Percentiles rank a stretch among this genome's conserved stretches.
phyloP scores from a whole-genome alignment of 2,113 vertebrate genomes.

The Etia nguti region DNA sequence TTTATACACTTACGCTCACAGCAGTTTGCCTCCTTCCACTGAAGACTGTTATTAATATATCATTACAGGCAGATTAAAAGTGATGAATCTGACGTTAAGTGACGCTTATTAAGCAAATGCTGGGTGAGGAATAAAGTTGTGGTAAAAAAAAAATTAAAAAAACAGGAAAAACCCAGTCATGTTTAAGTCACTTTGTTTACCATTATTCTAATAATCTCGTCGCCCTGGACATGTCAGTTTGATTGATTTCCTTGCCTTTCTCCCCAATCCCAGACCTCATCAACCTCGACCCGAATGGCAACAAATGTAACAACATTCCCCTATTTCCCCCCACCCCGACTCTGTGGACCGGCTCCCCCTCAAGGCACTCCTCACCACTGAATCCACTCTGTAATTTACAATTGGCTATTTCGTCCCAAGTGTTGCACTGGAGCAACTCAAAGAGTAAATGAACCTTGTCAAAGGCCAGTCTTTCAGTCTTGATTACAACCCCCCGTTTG shows the following conservation, averaged over 20 bases:
- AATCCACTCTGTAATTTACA: slow-evolving; percentile 63
- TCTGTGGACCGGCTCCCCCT: slow-evolving; percentile 2
- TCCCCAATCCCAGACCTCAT: slow-evolving; percentile 62
- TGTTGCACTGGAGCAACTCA: slow-evolving; percentile 49
- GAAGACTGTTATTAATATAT: slow-evolving; percentile 47
- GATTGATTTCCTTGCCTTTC: slow-evolving; percentile 55
- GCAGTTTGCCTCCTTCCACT: not conserved
- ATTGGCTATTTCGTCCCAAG: slow-evolving; percentile 56
- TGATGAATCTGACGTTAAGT: slow-evolving; percentile 27
- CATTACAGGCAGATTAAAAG: slow-evolving; percentile 37
- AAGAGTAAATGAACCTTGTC: slow-evolving; percentile 54
- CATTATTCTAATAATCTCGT: slow-evolving; percentile 65
- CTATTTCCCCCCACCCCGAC: not conserved
- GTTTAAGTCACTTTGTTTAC: slow-evolving; percentile 51
- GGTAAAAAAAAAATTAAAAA: not conserved
- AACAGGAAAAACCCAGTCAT: not conserved
- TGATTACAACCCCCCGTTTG: slow-evolving; percentile 31
- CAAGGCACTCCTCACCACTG: slow-evolving; percentile 49
- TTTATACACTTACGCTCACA: slow-evolving; percentile 27
- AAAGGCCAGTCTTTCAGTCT: slow-evolving; percentile 40
- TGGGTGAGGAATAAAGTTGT: not conserved
- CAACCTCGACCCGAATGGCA: slow-evolving; percentile 32
- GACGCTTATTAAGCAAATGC: slow-evolving; percentile 10
- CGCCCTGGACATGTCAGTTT: slow-evolving; percentile 49
- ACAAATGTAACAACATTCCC: slow-evolving; percentile 45